Percentiles rank a stretch among this genome's conserved stretches.
Conservation (phyloP, 2,888 invertebrate species). For the Lasioglossum pauxillum region DNA sequence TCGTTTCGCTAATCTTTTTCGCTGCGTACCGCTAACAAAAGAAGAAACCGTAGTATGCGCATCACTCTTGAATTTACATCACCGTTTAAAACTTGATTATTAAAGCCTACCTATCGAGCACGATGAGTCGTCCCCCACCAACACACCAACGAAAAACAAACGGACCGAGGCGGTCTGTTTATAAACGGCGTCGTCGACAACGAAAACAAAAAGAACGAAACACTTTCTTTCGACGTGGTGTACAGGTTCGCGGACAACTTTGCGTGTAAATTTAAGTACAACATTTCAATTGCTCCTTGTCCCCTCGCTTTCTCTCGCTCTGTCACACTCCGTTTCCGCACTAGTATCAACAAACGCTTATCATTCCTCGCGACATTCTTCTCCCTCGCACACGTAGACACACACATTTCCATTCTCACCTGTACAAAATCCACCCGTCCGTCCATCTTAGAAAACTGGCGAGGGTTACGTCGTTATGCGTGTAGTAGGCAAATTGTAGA, state of each 20-base stretch:
- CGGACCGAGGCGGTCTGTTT: background rate
- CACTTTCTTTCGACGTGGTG: conserved; percentile 21
- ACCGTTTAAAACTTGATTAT: conserved; percentile 40
- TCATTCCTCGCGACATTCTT: background rate
- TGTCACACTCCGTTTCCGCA: background rate
- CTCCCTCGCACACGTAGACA: background rate
- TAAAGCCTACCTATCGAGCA: conserved; percentile 53
- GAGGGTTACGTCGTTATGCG: conserved; percentile 42
- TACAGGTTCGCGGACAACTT: conserved; percentile 32
- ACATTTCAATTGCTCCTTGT: conserved; percentile 34
- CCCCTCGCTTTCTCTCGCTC: background rate
- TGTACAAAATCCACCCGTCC: conserved; percentile 42
- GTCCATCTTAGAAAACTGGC: conserved; percentile 38
- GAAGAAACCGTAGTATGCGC: conserved; percentile 35
- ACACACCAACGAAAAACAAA: conserved; percentile 1
- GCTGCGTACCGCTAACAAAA: conserved; percentile 35
- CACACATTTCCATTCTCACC: background rate
- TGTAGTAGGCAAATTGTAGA: conserved; percentile 55
- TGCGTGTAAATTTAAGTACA: conserved; percentile 74
- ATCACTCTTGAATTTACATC: conserved; percentile 42
- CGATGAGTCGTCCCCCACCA: conserved; percentile 37
- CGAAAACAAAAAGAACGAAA: conserved; percentile 12
- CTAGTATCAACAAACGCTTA: conserved; percentile 32
- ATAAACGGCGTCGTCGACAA: background rate
- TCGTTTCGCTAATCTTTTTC: conserved; percentile 36